Conservation (phyloP, 2,888 invertebrate species). For the Diplolepis rosae region DNA sequence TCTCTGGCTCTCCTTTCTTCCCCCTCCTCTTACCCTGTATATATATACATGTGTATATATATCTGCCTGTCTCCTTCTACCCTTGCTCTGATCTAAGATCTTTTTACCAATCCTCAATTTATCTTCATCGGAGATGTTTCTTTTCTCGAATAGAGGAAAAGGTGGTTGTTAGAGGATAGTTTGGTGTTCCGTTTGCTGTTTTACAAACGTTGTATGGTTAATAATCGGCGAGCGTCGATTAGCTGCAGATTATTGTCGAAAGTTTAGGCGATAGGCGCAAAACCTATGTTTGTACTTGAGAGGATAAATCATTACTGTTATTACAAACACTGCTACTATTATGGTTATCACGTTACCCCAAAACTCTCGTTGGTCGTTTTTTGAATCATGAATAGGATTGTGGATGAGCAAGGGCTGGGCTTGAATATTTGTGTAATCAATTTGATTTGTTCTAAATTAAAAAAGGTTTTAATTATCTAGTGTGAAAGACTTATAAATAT, state of each 20-base stretch:
- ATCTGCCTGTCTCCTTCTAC: background rate
- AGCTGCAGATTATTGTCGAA: slow-evolving; percentile 40
- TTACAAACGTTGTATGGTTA: slow-evolving; percentile 62
- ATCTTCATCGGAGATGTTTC: slow-evolving; percentile 11
- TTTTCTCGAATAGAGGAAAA: slow-evolving; percentile 44
- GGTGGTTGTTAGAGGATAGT: slow-evolving; percentile 68
- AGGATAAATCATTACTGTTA: slow-evolving; percentile 53
- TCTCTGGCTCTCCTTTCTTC: background rate
- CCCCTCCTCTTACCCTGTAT: background rate
- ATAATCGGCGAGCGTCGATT: slow-evolving; percentile 51
- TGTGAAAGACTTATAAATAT: no score
- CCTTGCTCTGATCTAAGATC: background rate
- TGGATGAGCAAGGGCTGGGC: no score
- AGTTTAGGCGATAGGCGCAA: slow-evolving; percentile 46
- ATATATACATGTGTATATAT: no score
- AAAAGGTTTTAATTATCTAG: no score
- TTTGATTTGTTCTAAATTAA: no score
- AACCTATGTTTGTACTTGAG: slow-evolving; percentile 44
- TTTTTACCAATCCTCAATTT: background rate
- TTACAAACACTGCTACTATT: slow-evolving; percentile 48
- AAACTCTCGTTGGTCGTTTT: slow-evolving; percentile 39
- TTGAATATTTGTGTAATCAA: no score
- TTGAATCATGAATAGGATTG: slow-evolving; percentile 41
- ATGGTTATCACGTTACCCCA: slow-evolving; percentile 24
- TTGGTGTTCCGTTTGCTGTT: slow-evolving; percentile 72